A percentile compares a stretch with the other conserved stretches of the same genome.
phyloP scores from a whole-genome alignment of 2,888 invertebrate genomes.

The Nemurella pictetii region DNA sequence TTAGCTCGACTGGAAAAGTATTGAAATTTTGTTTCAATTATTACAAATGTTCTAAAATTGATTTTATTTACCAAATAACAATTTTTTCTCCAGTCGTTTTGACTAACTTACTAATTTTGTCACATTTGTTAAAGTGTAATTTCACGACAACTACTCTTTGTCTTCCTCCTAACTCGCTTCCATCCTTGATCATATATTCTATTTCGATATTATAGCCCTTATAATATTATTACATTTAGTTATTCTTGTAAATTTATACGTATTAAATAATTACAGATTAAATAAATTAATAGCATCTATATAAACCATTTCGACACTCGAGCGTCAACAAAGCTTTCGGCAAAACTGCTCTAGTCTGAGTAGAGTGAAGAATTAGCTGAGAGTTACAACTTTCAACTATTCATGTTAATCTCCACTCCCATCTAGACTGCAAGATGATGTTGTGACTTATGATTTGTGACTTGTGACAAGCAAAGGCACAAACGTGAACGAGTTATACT shows the following conservation, averaged over 20 bases:
- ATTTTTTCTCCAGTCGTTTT: background rate
- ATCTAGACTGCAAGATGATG: background rate
- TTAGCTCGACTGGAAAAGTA: background rate
- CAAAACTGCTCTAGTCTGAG: background rate
- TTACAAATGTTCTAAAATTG: background rate
- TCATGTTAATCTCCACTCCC: background rate
- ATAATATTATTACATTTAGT: background rate
- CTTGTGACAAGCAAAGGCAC: background rate
- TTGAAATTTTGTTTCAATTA: background rate
- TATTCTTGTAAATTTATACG: slow-evolving; percentile 1
- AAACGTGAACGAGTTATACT: background rate
- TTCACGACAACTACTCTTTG: background rate
- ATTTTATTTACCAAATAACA: background rate
- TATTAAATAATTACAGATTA: slow-evolving; percentile 2
- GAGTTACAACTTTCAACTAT: background rate
- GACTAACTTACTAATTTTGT: background rate
- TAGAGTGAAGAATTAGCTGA: background rate
- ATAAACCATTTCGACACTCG: slow-evolving; percentile 10
- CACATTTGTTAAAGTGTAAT: background rate
- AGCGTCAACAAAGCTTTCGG: background rate
- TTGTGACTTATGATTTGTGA: too few relatives aligned
- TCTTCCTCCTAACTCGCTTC: background rate
- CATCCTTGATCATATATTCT: background rate
- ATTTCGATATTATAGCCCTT: background rate
- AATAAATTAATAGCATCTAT: slow-evolving; percentile 30